Percentiles rank a stretch among this genome's conserved stretches.
Conservation (phyloP, 2,113 vertebrate genomes). For the Clarias magur region DNA sequence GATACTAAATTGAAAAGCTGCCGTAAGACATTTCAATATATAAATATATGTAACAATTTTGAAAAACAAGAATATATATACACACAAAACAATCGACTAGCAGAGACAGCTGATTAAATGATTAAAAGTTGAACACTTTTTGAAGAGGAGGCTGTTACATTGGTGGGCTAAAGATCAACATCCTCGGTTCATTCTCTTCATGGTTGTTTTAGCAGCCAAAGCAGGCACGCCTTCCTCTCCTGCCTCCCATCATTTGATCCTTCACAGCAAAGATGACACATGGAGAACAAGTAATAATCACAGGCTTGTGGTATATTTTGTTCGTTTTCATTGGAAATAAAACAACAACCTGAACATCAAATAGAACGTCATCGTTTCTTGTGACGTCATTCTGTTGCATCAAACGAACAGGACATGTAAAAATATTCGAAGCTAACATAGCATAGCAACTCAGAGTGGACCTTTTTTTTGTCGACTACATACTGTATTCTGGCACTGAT, state of each 20-base stretch:
- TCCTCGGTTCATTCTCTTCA: slow-evolving; percentile 70
- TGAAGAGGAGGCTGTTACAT: slow-evolving; percentile 75
- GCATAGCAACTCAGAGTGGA: slow-evolving; percentile 41
- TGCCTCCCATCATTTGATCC: slow-evolving; percentile 38
- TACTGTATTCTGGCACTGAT: slow-evolving; percentile 55
- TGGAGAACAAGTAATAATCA: slow-evolving; percentile 72
- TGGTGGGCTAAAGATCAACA: slow-evolving; percentile 59
- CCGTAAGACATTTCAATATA: slow-evolving; percentile 85
- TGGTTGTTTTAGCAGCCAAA: slow-evolving; percentile 37
- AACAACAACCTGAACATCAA: slow-evolving; percentile 53
- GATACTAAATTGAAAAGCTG: slow-evolving; percentile 75
- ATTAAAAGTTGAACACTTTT: slow-evolving; percentile 77
- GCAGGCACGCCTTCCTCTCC: slow-evolving; percentile 10
- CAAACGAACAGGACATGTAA: slow-evolving; percentile 11
- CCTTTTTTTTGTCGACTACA: slow-evolving; percentile 37
- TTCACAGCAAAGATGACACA: slow-evolving; percentile 59
- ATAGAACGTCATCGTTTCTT: slow-evolving; percentile 17
- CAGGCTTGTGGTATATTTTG: slow-evolving; percentile 66
- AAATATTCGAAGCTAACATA: slow-evolving; percentile 44
- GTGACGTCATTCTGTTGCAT: neutral
- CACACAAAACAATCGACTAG: slow-evolving; percentile 78
- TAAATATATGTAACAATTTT: slow-evolving; percentile 82
- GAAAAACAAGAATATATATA: slow-evolving; percentile 76
- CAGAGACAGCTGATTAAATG: slow-evolving; percentile 38
- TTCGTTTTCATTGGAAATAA: slow-evolving; percentile 56